A percentile compares a stretch with the other conserved stretches of the same genome.
Evolutionary conservation across 1,140 invertebrate genomes (phyloP).

Genomic region (Drosophila mauritiana): DNA sequence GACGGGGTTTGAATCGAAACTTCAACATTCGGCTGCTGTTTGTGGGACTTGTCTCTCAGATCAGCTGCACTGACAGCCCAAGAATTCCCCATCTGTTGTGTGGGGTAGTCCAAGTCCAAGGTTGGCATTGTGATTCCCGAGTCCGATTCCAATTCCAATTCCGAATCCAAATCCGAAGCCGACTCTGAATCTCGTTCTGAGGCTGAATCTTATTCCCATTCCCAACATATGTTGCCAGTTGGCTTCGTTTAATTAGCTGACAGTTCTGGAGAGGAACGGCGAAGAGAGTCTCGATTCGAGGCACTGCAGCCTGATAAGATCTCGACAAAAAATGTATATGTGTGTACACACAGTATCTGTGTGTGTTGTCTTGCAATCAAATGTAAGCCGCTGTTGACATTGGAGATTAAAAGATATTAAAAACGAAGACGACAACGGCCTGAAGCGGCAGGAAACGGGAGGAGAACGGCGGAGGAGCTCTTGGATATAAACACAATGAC

Average conservation of each 20-base stretch:
- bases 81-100: constrained; percentile 40
- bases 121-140: constrained; percentile 13
- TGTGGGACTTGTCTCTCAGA: constrained; percentile 23
- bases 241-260: constrained; percentile 80
- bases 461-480: constrained; percentile 22
- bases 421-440: constrained; percentile 74
- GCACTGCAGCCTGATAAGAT: constrained; percentile 62
- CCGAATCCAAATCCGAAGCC: constrained; percentile 1
- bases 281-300: constrained; percentile 24
- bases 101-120: constrained; percentile 55
- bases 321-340: constrained; percentile 31
- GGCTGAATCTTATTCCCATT: constrained; percentile 13
- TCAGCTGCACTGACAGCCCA: constrained; percentile 22
- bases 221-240: constrained; percentile 80
- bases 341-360: constrained; percentile 39
- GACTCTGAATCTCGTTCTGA: constrained; percentile 8
- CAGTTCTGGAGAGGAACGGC: constrained; percentile 46
- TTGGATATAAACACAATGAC: constrained; percentile 68
- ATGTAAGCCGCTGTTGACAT: constrained; percentile 83
- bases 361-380: constrained; percentile 80
- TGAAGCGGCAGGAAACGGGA: constrained; percentile 38
- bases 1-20: constrained; percentile 20
- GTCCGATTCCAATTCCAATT: background rate
- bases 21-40: constrained; percentile 15
- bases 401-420: constrained; percentile 83